Evolutionary conservation across 1,140 invertebrate genomes (phyloP).

Genomic region (Neodiprion pinetum): DNA sequence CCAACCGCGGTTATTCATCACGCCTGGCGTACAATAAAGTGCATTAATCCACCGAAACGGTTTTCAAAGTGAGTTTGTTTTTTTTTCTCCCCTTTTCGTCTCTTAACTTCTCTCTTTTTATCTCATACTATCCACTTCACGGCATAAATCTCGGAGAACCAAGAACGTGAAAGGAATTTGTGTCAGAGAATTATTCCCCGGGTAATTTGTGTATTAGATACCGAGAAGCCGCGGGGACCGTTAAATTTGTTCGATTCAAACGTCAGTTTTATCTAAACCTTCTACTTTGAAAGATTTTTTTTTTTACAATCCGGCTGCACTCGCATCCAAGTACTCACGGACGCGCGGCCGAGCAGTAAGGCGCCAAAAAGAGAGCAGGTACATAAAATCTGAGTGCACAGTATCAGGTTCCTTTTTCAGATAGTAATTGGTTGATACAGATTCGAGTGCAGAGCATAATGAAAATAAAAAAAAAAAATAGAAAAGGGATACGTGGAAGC

Average conservation of each 20-base stretch:
- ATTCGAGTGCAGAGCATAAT: too few species aligned
- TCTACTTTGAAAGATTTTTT: too few species aligned
- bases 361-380: too few species aligned
- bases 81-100: not conserved
- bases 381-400: too few species aligned
- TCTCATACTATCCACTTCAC: not conserved
- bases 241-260: not conserved
- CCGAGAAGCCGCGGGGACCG: not conserved
- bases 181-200: slow-evolving; percentile 5
- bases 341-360: too few species aligned
- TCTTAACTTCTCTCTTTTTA: too few species aligned
- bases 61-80: not conserved
- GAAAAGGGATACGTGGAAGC: too few species aligned
- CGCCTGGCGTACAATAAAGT: not conserved
- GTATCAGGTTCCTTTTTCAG: too few species aligned
- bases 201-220: not conserved
- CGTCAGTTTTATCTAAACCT: not conserved
- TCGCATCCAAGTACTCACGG: too few species aligned
- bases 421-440: too few species aligned
- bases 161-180: not conserved
- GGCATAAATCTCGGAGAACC: not conserved
- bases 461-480: too few species aligned
- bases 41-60: slow-evolving; percentile 6
- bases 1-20: not conserved
- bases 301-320: too few species aligned